phyloP scores from a whole-genome alignment of 2,888 invertebrate species.

The Drosophila nr. medialis region DNA sequence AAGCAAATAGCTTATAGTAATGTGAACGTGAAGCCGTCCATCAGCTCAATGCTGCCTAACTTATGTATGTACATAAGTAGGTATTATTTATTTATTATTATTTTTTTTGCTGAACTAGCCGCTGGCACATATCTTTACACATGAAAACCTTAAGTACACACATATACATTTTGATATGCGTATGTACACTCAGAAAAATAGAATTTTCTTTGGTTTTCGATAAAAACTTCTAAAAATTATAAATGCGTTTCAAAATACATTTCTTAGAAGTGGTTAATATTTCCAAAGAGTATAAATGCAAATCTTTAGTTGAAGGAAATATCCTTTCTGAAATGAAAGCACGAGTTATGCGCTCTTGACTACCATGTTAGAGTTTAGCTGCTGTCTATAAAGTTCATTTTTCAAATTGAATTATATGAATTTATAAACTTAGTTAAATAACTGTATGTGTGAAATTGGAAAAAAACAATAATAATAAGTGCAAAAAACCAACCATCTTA shows the following conservation, averaged over 20 bases:
- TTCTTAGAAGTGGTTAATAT: neutral
- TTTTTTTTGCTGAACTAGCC: slow-evolving; percentile 26
- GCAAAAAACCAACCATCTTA: neutral
- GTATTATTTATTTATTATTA: slow-evolving; percentile 41
- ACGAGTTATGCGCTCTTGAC: neutral
- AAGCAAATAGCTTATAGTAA: slow-evolving; percentile 37
- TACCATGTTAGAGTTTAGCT: neutral
- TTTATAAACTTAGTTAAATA: neutral
- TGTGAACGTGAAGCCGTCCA: slow-evolving; percentile 24
- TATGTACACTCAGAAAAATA: neutral
- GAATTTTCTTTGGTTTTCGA: fast-evolving
- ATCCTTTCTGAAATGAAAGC: neutral
- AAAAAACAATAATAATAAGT: neutral
- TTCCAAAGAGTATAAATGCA: neutral
- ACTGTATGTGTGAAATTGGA: neutral
- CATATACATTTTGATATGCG: slow-evolving; percentile 1
- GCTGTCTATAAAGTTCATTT: neutral
- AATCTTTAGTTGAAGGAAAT: neutral
- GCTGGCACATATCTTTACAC: neutral
- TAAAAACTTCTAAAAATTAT: neutral
- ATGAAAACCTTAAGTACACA: neutral
- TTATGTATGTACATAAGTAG: slow-evolving; percentile 30
- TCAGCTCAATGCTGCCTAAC: slow-evolving; percentile 11
- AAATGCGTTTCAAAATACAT: neutral
- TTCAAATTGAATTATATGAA: neutral